Conservation (phyloP, 1,140 invertebrate genomes). For the Thaumatotibia leucotreta region DNA sequence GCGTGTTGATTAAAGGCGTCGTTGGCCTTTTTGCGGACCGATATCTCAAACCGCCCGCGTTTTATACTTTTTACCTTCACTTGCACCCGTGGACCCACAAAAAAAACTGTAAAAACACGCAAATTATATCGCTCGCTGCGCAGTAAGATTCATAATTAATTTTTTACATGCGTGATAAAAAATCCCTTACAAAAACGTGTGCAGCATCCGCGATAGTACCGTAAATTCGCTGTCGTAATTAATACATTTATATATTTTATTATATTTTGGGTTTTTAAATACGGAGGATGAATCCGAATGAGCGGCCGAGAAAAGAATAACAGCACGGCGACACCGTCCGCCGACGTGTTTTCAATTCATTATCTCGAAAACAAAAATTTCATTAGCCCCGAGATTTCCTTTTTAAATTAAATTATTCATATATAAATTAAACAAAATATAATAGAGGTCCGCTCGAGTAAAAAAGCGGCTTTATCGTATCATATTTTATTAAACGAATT, state of each 20-base stretch:
- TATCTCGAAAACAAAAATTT: slow-evolving; percentile 76
- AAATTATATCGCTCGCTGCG: slow-evolving; percentile 7
- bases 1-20: slow-evolving; percentile 59
- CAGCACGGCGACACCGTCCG: slow-evolving; percentile 50
- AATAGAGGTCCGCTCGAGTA: slow-evolving; percentile 64
- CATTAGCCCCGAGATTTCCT: slow-evolving; percentile 73
- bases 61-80: slow-evolving; percentile 15
- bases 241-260: slow-evolving; percentile 62
- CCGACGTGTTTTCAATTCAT: slow-evolving; percentile 73
- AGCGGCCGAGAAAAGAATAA: slow-evolving; percentile 66
- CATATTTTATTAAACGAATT: slow-evolving; percentile 76
- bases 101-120: background rate
- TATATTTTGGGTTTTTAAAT: slow-evolving; percentile 51
- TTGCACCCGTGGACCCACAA: slow-evolving; percentile 17
- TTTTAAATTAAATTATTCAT: slow-evolving; percentile 76
- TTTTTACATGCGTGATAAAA: background rate
- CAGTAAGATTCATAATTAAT: slow-evolving; percentile 9
- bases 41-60: slow-evolving; percentile 18
- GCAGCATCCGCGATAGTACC: slow-evolving; percentile 38
- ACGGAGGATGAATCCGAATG: slow-evolving; percentile 66
- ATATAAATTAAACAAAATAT: slow-evolving; percentile 77
- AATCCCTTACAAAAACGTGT: slow-evolving; percentile 17
- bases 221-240: slow-evolving; percentile 64
- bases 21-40: slow-evolving; percentile 20
- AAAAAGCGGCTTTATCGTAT: slow-evolving; percentile 73